Percentiles rank a stretch among this genome's conserved stretches.
Conservation (phyloP, 2,888 invertebrate species). For the Mythimna pallens region DNA sequence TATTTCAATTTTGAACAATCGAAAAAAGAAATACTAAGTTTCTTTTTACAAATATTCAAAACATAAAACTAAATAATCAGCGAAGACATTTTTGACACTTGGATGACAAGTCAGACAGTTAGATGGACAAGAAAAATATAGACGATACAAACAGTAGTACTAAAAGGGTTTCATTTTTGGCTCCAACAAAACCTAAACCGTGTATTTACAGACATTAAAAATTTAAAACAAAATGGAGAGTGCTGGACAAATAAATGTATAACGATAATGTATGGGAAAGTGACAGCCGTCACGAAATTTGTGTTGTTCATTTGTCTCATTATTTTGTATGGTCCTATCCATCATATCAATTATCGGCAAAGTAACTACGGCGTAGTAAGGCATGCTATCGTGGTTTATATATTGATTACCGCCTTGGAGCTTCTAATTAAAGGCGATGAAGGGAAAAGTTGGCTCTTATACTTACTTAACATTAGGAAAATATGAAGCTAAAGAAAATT, state of each 20-base stretch:
- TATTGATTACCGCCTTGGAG: slow-evolving; percentile 37
- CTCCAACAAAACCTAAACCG: slow-evolving; percentile 21
- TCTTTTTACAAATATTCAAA: background rate
- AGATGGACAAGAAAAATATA: slow-evolving; percentile 4
- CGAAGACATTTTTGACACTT: background rate
- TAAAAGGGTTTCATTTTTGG: slow-evolving; percentile 40
- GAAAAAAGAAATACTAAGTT: no score
- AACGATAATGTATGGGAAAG: slow-evolving; percentile 33
- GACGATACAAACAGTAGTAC: background rate
- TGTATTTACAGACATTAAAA: slow-evolving; percentile 46
- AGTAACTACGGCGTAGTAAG: slow-evolving; percentile 5
- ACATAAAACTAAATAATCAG: background rate
- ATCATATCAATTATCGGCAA: slow-evolving; percentile 38
- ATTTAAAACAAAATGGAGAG: slow-evolving; percentile 40
- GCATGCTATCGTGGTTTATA: slow-evolving; percentile 34
- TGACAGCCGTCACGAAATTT: slow-evolving; percentile 41
- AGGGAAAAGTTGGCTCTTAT: background rate
- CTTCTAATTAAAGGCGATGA: slow-evolving; percentile 13
- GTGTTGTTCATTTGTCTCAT: slow-evolving; percentile 49
- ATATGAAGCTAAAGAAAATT: background rate
- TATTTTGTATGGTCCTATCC: slow-evolving; percentile 32
- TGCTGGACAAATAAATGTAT: slow-evolving; percentile 21
- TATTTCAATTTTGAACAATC: no score
- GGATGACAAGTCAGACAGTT: background rate
- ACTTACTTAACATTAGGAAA: background rate